Evolutionary conservation across 2,113 vertebrate genomes (phyloP), one percentile per base, ranked within the genome.

Genomic region (Trematocara variabile): DNA sequence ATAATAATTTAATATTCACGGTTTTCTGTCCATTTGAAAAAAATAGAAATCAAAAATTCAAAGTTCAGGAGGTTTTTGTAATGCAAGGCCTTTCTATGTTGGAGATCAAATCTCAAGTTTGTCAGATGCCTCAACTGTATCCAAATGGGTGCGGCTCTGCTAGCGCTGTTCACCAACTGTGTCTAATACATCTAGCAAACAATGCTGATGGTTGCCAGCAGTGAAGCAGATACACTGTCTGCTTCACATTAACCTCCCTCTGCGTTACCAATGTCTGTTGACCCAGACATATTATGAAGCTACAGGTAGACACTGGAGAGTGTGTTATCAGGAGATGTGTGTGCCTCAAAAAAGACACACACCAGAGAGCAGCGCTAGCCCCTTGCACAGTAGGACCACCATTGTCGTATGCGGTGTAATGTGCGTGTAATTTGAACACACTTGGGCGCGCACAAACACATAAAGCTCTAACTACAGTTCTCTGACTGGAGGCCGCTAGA

Each of bases 201-300:
- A 88, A 20, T 37, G 30, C 60, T 14, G 75, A 70, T 86, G 75
- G 60, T 79, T 8, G 22, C 80, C 81, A 58, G 85, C 84, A 25
- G 79, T 79, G 83, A 68, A 53, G 25, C 80, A 60, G 85, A 81
- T 46, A 44, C 41, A 44, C 83, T 79, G 60, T 87, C 81, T 88
- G 88, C 78, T 77, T 80, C 84, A 77, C 82, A 89, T 95, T 90
- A 89, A 52, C 89, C 91, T 88, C 88, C 92, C 88, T 54, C 88
- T 85, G 89, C 37, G 80, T 80, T 55, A 79, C 85, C 88, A 37
- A 8, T 80, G 84, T 84, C 50, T 89, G 87, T 88, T 92, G 92
- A 93, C 90, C 91, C 84, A 84, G 63, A 50, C 37, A 8, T 63
- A 70, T 90, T 79, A 82, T 6, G 5, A 55, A 86, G 68, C 83